These are phyloP conservation scores for Tragopan temminckii DNA, from an alignment of 2,797 vertebrate genomes.

Conservation along the genomic window DNA sequence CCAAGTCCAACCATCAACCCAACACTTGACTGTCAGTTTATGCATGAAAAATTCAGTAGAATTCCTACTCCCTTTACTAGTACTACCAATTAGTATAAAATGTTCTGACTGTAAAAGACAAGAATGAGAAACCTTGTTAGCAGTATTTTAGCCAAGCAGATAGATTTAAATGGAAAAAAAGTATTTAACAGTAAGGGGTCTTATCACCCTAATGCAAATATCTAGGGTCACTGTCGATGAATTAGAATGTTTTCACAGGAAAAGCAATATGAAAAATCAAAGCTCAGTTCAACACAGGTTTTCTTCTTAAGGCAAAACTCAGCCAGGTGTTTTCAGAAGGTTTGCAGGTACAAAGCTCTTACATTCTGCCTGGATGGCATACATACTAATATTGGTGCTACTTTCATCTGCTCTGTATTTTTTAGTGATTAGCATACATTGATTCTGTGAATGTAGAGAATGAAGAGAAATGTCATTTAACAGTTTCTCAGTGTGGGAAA, in stretches of 20 bases:
- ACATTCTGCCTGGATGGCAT: neutral
- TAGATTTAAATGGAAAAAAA: neutral
- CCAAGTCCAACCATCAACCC: neutral
- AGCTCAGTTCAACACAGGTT: neutral
- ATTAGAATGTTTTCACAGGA: neutral
- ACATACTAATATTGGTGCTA: neutral
- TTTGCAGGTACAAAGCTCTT: neutral
- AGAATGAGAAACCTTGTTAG: neutral
- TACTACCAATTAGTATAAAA: neutral
- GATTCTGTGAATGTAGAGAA: neutral
- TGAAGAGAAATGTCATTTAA: neutral
- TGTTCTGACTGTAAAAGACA: neutral
- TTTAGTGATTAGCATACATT: neutral
- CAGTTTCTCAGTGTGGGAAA: neutral
- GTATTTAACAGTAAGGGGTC: too few species aligned
- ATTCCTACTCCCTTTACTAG: neutral
- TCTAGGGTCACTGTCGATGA: neutral
- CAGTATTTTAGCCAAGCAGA: neutral
- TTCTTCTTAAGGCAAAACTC: neutral
- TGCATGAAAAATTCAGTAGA: neutral
- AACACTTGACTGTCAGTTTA: neutral
- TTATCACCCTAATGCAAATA: neutral
- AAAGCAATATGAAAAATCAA: neutral
- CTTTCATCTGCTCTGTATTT: neutral
- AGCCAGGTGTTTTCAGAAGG: neutral